These are phyloP conservation scores for Macropodus opercularis DNA, from an alignment of 2,797 vertebrate species.

Conservation along the genomic window DNA sequence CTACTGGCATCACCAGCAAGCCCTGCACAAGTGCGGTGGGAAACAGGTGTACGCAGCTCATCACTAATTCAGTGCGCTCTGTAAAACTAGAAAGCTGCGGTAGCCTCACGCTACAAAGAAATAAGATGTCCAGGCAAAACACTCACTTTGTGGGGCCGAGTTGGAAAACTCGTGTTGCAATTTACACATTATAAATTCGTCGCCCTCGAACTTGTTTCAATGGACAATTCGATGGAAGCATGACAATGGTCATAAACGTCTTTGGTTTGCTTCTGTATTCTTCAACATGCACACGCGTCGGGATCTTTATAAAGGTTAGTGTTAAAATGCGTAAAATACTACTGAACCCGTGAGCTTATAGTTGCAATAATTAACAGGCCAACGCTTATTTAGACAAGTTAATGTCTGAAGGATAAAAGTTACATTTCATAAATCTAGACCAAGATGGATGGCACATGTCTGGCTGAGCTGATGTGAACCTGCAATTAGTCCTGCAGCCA, in stretches of 20 bases:
- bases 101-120: slow-evolving; percentile 39
- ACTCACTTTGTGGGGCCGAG: slow-evolving; percentile 5
- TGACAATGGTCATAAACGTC: too few relatives aligned
- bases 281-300: not conserved
- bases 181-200: too few relatives aligned
- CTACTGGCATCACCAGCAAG: slow-evolving; percentile 49
- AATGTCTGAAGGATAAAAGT: slow-evolving; percentile 29
- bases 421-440: slow-evolving; percentile 1
- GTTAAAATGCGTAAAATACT: not conserved
- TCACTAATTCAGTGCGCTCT: slow-evolving; percentile 74
- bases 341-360: too few relatives aligned
- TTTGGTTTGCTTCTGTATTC: not conserved
- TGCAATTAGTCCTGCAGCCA: not conserved
- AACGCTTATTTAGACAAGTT: not conserved
- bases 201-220: not conserved
- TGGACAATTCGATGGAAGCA: not conserved
- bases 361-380: not conserved
- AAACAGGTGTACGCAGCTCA: slow-evolving; percentile 73
- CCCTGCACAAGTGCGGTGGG: slow-evolving; percentile 52
- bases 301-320: not conserved
- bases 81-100: slow-evolving; percentile 72
- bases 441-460: slow-evolving; percentile 4
- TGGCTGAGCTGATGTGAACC: slow-evolving; percentile 1
- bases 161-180: slow-evolving; percentile 7
- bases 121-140: slow-evolving; percentile 34